These are phyloP conservation scores for Troides aeacus DNA, from an alignment of 2,888 invertebrate genomes.

Conservation along the genomic window DNA sequence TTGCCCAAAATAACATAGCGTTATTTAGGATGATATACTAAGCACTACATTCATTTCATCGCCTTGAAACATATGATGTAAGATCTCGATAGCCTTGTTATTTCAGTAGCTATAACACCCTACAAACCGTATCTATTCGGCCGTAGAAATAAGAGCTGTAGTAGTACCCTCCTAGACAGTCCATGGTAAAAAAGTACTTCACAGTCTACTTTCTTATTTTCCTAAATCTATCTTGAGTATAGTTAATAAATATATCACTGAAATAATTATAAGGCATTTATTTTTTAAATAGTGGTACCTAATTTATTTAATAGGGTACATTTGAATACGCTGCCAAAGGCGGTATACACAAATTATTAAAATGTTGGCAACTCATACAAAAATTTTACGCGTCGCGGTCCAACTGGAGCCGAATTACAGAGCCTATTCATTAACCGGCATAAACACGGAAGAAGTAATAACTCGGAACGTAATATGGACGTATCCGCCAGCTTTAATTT, in stretches of 20 bases:
- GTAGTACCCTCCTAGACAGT: no score
- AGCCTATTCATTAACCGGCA: slow-evolving; percentile 34
- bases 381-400: slow-evolving; percentile 22
- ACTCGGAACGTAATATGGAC: slow-evolving; percentile 34
- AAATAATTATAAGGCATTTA: not conserved
- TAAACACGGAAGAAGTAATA: slow-evolving; percentile 35
- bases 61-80: no score
- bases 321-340: slow-evolving; percentile 24
- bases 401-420: slow-evolving; percentile 32
- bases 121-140: no score
- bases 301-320: slow-evolving; percentile 1
- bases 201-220: not conserved
- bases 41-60: no score
- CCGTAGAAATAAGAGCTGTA: no score
- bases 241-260: not conserved
- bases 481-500: slow-evolving; percentile 34
- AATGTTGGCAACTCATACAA: slow-evolving; percentile 27
- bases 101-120: no score
- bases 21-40: no score
- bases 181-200: no score
- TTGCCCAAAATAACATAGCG: no score
- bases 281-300: not conserved
- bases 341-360: slow-evolving; percentile 22
- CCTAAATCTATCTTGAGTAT: not conserved
- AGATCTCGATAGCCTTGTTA: no score